Percentiles rank a stretch among this genome's conserved stretches.
phyloP scores from a whole-genome alignment of 2,888 invertebrate genomes.

The Silvanus unidentatus region DNA sequence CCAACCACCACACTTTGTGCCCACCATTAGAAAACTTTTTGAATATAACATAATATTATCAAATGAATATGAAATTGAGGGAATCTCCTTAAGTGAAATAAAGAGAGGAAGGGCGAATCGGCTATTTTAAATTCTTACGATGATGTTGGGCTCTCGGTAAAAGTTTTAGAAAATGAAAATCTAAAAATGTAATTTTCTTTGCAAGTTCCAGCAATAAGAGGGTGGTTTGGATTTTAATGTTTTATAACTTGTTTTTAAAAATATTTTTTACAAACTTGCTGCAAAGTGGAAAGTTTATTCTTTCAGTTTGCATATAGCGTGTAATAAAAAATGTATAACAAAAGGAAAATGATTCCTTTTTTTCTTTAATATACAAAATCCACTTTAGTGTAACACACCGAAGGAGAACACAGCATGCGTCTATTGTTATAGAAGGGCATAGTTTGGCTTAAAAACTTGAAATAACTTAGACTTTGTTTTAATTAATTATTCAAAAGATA shows the following conservation, averaged over 20 bases:
- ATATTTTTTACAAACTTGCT: background rate
- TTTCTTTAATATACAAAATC: too few species aligned
- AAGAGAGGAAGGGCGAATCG: background rate
- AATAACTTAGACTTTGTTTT: too few species aligned
- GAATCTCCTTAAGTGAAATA: constrained; percentile 16
- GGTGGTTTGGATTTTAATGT: background rate
- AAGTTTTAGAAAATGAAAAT: constrained; percentile 1
- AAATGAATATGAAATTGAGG: constrained; percentile 21
- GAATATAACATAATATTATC: background rate
- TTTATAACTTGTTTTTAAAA: constrained; percentile 1
- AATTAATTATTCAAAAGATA: too few species aligned
- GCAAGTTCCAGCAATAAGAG: background rate
- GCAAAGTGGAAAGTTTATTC: constrained; percentile 1
- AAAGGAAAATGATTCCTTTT: too few species aligned
- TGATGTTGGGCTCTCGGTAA: background rate
- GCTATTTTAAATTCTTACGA: constrained; percentile 1
- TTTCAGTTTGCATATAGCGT: background rate
- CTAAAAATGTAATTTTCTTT: constrained; percentile 1
- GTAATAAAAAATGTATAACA: too few species aligned
- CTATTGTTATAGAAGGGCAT: too few species aligned
- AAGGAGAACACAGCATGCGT: too few species aligned
- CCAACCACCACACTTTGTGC: too few species aligned
- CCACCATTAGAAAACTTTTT: background rate
- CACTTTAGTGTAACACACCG: too few species aligned
- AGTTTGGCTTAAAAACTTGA: too few species aligned